Evolutionary conservation across 2,888 invertebrate genomes (phyloP).

Genomic region (Hartigia nigra): DNA sequence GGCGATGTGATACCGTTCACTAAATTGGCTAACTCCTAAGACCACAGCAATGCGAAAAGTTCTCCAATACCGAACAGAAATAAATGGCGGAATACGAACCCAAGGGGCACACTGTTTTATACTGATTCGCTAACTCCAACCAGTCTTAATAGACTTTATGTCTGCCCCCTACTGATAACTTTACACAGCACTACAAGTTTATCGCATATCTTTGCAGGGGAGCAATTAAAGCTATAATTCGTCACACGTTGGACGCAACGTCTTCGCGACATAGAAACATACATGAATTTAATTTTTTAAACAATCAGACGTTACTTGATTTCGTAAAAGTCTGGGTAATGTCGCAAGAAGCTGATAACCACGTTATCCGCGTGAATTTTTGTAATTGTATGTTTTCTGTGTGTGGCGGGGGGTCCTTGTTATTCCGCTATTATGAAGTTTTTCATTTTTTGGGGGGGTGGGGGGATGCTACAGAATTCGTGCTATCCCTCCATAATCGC

Average conservation of each 20-base stretch:
- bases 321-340: background rate
- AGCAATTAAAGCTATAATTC: slow-evolving; percentile 7
- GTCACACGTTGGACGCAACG: background rate
- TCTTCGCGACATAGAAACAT: background rate
- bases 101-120: background rate
- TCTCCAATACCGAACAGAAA: background rate
- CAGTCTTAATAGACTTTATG: no score
- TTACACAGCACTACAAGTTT: background rate
- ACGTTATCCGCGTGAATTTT: background rate
- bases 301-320: background rate
- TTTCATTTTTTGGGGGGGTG: background rate
- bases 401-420: background rate
- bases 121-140: background rate
- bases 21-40: background rate
- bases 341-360: background rate
- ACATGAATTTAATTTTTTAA: background rate
- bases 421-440: background rate
- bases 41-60: background rate
- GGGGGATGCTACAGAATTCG: background rate
- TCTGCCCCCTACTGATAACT: no score
- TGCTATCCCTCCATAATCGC: background rate
- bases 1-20: background rate
- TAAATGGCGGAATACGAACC: background rate
- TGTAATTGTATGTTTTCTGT: background rate
- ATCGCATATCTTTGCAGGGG: slow-evolving; percentile 37